Conservation (phyloP, 1,140 invertebrate genomes). For the Halyomorpha halys region DNA sequence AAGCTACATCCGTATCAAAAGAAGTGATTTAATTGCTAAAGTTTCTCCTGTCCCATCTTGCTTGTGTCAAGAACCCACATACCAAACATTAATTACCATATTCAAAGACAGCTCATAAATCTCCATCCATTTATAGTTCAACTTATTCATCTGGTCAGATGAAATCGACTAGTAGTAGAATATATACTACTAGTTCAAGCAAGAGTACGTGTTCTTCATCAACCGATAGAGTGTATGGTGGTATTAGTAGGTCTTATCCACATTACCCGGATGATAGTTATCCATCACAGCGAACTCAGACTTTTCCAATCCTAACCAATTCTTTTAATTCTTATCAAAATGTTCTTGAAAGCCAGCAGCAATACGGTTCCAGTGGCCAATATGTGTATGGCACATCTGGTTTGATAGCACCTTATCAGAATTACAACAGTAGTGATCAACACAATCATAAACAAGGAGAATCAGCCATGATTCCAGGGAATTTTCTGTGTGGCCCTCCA, state of each 20-base stretch:
- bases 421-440: conserved; percentile 8
- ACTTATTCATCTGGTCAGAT: conserved; percentile 6
- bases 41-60: conserved; percentile 9
- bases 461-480: no score
- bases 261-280: conserved; percentile 21
- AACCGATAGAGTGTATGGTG: no score
- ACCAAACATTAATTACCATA: conserved; percentile 17
- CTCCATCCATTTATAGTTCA: conserved; percentile 12
- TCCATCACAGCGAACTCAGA: conserved; percentile 1
- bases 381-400: no score
- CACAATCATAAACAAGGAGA: conserved; percentile 17
- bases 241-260: conserved; percentile 14
- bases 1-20: conserved; percentile 8
- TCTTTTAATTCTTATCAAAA: conserved; percentile 18
- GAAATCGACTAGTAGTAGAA: conserved; percentile 14
- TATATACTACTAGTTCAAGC: conserved; percentile 21
- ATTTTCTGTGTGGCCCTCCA: no score
- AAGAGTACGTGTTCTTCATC: conserved; percentile 20
- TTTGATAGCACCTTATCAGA: conserved; percentile 26
- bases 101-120: conserved; percentile 7
- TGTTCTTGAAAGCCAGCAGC: conserved; percentile 3
- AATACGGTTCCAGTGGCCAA: conserved; percentile 33
- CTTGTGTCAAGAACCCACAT: no score
- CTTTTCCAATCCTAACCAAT: background rate
- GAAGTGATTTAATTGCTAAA: conserved; percentile 9